Evolutionary conservation across 2,113 vertebrate genomes (phyloP).

Genomic region (Perccottus glenii): DNA sequence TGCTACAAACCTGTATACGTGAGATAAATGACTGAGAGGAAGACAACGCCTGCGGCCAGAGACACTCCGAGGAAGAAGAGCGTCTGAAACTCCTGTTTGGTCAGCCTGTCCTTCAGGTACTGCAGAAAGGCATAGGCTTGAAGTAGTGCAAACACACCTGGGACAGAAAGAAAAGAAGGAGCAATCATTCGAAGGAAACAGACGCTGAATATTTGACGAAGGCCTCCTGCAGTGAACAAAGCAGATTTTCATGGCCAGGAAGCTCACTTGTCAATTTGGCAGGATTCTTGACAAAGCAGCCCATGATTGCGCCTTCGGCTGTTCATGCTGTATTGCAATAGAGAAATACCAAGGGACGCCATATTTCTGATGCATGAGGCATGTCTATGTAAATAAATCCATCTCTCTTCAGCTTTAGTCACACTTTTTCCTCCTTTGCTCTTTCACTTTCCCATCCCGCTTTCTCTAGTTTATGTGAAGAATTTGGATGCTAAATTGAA

Average conservation of each 20-base stretch:
- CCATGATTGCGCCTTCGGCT: constrained; percentile 22
- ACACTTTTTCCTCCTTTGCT: constrained; percentile 17
- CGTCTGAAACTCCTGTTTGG: constrained; percentile 94
- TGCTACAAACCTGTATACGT: constrained; percentile 91
- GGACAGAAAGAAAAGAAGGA: constrained; percentile 36
- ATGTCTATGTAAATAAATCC: constrained; percentile 33
- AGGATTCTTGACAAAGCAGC: constrained; percentile 24
- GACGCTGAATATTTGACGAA: constrained; percentile 38
- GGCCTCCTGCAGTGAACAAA: constrained; percentile 39
- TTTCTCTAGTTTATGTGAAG: constrained; percentile 12
- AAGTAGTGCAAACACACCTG: constrained; percentile 95
- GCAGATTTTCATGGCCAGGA: constrained; percentile 18
- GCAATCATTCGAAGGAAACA: constrained; percentile 26
- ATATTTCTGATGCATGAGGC: constrained; percentile 38
- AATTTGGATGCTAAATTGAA: constrained; percentile 19
- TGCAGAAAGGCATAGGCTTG: constrained; percentile 95
- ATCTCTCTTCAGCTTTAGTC: constrained; percentile 11
- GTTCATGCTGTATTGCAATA: constrained; percentile 32
- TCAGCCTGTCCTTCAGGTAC: constrained; percentile 92
- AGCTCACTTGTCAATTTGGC: constrained; percentile 17
- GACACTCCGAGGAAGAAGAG: constrained; percentile 94
- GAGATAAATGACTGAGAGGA: constrained; percentile 95
- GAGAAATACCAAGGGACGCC: constrained; percentile 34
- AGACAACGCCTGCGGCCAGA: constrained; percentile 88
- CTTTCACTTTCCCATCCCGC: constrained; percentile 6